phyloP scores from a whole-genome alignment of 2,888 invertebrate species.

The Chymomyza amoena region DNA sequence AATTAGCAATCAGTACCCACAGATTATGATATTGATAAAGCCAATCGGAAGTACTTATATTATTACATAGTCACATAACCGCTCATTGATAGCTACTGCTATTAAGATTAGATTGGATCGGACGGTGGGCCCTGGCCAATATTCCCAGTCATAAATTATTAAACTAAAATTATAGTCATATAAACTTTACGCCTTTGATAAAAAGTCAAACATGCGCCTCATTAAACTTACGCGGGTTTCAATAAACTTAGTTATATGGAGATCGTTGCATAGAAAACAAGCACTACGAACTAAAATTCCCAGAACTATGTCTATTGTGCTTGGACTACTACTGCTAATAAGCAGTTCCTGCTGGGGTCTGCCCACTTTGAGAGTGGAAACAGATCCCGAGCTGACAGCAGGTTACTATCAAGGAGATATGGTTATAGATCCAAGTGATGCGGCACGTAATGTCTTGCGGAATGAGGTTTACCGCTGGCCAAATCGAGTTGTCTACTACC shows the following conservation, averaged over 20 bases:
- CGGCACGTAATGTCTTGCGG: slow-evolving; percentile 81
- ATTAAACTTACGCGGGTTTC: not conserved
- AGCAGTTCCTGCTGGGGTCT: slow-evolving; percentile 8
- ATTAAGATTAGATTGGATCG: slow-evolving; percentile 32
- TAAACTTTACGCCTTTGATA: too few relatives aligned
- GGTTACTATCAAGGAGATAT: slow-evolving; percentile 88
- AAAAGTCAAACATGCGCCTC: too few relatives aligned
- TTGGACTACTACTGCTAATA: not conserved
- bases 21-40: too few relatives aligned
- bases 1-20: too few relatives aligned
- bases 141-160: slow-evolving; percentile 20
- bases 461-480: slow-evolving; percentile 82
- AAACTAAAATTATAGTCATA: not conserved
- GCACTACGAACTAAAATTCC: not conserved
- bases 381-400: slow-evolving; percentile 87
- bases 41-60: not conserved
- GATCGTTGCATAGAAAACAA: not conserved
- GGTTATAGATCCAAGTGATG: slow-evolving; percentile 79
- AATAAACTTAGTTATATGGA: not conserved
- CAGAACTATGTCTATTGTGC: not conserved
- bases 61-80: not conserved
- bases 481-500: slow-evolving; percentile 83
- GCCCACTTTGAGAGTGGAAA: slow-evolving; percentile 37
- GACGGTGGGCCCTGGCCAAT: not conserved
- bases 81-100: not conserved